These are phyloP conservation scores for Xanthorhoe designata DNA, from an alignment of 2,888 invertebrate genomes.

Conservation along the genomic window DNA sequence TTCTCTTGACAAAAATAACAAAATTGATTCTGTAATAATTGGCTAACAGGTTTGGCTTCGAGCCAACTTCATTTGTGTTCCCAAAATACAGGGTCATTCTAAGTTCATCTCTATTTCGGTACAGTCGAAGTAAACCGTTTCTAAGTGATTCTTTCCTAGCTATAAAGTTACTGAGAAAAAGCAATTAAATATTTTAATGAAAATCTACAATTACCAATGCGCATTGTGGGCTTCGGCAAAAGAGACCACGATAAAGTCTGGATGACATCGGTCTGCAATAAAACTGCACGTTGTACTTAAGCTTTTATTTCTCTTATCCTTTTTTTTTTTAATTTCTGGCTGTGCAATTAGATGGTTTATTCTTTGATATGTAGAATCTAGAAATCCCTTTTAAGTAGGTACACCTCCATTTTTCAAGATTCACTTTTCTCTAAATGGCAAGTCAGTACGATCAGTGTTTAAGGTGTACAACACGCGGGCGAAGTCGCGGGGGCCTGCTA, in stretches of 20 bases:
- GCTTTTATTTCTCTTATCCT: too few species aligned
- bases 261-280: too few species aligned
- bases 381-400: too few species aligned
- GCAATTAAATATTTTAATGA: not conserved
- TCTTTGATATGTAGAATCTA: not conserved
- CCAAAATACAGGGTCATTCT: conserved; percentile 2
- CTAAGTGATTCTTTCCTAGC: not conserved
- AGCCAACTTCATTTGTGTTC: conserved; percentile 23
- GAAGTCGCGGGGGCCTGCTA: too few species aligned
- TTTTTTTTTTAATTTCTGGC: too few species aligned
- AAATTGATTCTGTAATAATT: conserved; percentile 23
- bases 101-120: conserved; percentile 2
- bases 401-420: too few species aligned
- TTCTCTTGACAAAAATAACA: conserved; percentile 9
- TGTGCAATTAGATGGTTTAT: too few species aligned
- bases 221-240: not conserved
- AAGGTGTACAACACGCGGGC: too few species aligned
- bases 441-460: too few species aligned
- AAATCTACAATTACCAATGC: not conserved
- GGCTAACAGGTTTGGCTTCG: conserved; percentile 14
- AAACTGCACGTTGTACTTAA: too few species aligned
- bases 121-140: not conserved
- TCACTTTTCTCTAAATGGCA: too few species aligned
- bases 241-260: not conserved
- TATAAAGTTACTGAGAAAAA: not conserved